Evolutionary conservation across 2,797 vertebrate genomes (phyloP).

Genomic region (Phaenicophaeus curvirostris): DNA sequence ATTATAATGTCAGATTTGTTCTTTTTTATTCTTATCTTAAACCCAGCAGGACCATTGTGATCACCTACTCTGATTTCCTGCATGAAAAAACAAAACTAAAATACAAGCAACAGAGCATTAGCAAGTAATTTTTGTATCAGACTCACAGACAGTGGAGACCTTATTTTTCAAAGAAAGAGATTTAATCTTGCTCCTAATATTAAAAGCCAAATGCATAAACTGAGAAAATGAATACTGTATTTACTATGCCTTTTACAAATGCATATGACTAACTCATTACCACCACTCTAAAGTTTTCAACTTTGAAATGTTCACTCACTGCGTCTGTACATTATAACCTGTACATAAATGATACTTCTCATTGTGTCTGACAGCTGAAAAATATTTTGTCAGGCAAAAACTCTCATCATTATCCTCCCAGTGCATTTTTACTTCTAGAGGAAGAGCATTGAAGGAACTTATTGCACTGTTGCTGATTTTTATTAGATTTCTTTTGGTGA

Average conservation of each 20-base stretch:
- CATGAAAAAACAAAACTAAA: slow-evolving; percentile 30
- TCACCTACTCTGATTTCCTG: slow-evolving; percentile 44
- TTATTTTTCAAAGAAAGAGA: slow-evolving; percentile 35
- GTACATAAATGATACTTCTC: not conserved
- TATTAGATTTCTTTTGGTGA: not conserved
- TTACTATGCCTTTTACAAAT: not conserved
- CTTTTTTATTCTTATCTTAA: slow-evolving; percentile 31
- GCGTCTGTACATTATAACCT: not conserved
- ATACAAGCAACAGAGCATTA: not conserved
- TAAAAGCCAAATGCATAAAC: not conserved
- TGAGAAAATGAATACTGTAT: not conserved
- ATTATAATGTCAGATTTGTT: slow-evolving; percentile 3
- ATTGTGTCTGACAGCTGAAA: slow-evolving; percentile 14
- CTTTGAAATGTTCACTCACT: not conserved
- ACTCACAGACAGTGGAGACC: not conserved
- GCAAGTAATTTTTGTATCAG: slow-evolving; percentile 7
- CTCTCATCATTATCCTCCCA: not conserved
- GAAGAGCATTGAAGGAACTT: not conserved
- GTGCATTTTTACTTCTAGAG: not conserved
- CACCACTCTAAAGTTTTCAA: slow-evolving; percentile 1
- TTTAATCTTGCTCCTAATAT: slow-evolving; percentile 55
- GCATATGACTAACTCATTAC: not conserved
- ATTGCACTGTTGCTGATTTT: not conserved
- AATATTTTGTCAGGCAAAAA: not conserved
- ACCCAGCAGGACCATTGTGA: not conserved